phyloP scores from a whole-genome alignment of 2,113 vertebrate species.

The Pristiophorus japonicus region DNA sequence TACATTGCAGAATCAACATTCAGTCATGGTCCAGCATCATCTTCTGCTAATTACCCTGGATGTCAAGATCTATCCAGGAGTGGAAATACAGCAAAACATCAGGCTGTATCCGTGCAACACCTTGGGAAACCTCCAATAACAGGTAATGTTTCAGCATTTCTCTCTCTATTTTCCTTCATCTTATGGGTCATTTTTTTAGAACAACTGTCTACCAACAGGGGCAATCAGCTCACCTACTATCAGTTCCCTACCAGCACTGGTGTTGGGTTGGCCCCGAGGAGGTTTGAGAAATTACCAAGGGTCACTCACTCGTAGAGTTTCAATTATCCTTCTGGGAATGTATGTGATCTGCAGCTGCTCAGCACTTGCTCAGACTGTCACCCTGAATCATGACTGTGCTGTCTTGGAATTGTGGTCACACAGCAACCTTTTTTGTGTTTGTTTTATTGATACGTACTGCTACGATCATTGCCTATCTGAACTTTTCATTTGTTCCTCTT shows the following conservation, averaged over 20 bases:
- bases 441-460: neutral
- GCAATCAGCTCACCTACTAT: too few relatives aligned
- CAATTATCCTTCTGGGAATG: neutral
- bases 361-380: neutral
- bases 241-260: neutral
- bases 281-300: neutral
- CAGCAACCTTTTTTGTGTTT: neutral
- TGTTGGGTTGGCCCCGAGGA: neutral
- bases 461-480: neutral
- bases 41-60: slow-evolving; percentile 71
- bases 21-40: slow-evolving; percentile 60
- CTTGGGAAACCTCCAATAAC: slow-evolving; percentile 76
- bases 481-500: neutral
- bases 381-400: neutral
- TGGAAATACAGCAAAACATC: slow-evolving; percentile 75
- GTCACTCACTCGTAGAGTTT: neutral
- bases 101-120: slow-evolving; percentile 68
- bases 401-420: too few relatives aligned
- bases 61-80: slow-evolving; percentile 70
- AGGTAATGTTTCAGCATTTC: slow-evolving; percentile 61
- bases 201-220: neutral
- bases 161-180: neutral
- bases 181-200: neutral
- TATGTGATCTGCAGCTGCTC: neutral
- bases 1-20: slow-evolving; percentile 70